Conservation (phyloP, 2,888 invertebrate species). For the Auanema freiburgensis region DNA sequence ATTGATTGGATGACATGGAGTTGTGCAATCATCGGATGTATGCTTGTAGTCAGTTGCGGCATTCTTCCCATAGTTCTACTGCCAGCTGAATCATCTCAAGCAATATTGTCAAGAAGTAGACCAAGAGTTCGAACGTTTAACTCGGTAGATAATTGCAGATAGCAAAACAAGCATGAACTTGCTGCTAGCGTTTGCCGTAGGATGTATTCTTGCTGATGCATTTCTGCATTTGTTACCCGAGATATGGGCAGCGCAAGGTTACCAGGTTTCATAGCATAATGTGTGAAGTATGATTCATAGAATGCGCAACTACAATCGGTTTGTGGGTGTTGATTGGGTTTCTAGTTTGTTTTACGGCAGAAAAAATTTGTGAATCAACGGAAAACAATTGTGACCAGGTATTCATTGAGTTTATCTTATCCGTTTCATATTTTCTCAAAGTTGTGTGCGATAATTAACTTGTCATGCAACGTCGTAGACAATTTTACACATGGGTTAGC, state of each 20-base stretch:
- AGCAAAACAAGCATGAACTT: slow-evolving; percentile 43
- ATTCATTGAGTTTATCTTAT: neutral
- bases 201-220: slow-evolving; percentile 55
- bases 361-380: slow-evolving; percentile 42
- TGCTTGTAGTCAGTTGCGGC: slow-evolving; percentile 45
- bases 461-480: slow-evolving; percentile 93
- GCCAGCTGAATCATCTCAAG: slow-evolving; percentile 39
- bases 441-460: slow-evolving; percentile 86
- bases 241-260: slow-evolving; percentile 26
- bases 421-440: slow-evolving; percentile 18
- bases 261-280: neutral
- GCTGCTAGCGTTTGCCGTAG: slow-evolving; percentile 53
- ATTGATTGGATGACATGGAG: slow-evolving; percentile 34
- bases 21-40: slow-evolving; percentile 41
- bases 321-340: slow-evolving; percentile 47
- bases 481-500: slow-evolving; percentile 98
- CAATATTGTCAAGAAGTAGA: slow-evolving; percentile 34
- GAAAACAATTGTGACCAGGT: slow-evolving; percentile 52
- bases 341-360: slow-evolving; percentile 45
- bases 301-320: slow-evolving; percentile 29
- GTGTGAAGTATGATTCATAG: slow-evolving; percentile 16
- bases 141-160: slow-evolving; percentile 28
- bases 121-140: neutral
- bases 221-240: slow-evolving; percentile 58
- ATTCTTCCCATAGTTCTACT: slow-evolving; percentile 50